Base-by-base conservation (phyloP, 2,888 invertebrate species). In the Tachystola acroxantha region DNA sequence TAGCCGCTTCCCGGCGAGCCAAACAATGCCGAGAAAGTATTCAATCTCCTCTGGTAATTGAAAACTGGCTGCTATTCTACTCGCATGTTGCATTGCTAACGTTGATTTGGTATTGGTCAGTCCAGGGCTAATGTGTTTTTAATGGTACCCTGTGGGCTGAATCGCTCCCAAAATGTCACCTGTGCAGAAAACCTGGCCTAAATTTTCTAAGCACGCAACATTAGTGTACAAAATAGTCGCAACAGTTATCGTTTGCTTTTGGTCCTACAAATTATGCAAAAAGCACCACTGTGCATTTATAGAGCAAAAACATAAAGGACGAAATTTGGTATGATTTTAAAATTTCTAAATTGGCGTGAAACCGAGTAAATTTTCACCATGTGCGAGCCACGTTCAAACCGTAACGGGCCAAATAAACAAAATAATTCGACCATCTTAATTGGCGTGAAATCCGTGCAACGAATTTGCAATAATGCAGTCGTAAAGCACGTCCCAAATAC, bases 121-220 rank as follows among this genome's bases (percentile, higher is more conserved):
- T 41, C 51, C 51, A 46, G 45, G 45, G 51, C 48, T 71, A 71
- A 73, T 70, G 68, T 63, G 60, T 66, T 68, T 69, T 71, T 71
- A 71, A 73, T 70, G 66, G 64, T 52, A 42, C 53, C 64, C 64
- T 47, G 57, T 56, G 58, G 59, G 64, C 67, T 42, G 40, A 59
- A 64, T 64, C 61, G 64, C 58, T 64, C 62, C 61, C 60, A 57
- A 43, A 55, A 48, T 48, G 50, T 46, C 46, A 42, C 45, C 32
- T 26, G 34, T 40, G 44, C 43, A 43, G 42, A 37, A 45, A 44
- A 43, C 27, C 22, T 27, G 37, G 30, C 37, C 40, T 34, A 34
- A 31, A 37, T 40, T 30, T 10, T 33, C 11, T 10, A 43, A 27
- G 24, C 34, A 34, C 28, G 33, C 36, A 33, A 40, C 35, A 26